A percentile compares a stretch with the other conserved stretches of the same genome.
Evolutionary conservation across 2,797 vertebrate genomes (phyloP).

Genomic region (Argentina silus): DNA sequence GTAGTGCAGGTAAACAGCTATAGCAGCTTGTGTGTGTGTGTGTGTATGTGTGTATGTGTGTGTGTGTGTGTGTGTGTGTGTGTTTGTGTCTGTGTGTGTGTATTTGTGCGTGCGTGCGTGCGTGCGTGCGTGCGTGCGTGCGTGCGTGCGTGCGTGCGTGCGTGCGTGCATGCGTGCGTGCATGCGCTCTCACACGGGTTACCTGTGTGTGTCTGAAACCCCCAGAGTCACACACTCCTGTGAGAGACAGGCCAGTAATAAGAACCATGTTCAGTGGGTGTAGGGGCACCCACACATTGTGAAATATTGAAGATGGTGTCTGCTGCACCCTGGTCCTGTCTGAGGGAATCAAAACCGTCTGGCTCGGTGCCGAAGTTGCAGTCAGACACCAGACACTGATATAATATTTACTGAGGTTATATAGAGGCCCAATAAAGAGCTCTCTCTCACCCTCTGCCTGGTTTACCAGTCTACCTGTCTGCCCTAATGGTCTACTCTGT

Average conservation of each 20-base stretch:
- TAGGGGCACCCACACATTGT: slow-evolving; percentile 50
- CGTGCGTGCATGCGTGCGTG: background rate
- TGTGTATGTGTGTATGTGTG: background rate
- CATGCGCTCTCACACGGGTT: no score
- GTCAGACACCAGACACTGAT: background rate
- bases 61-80: slow-evolving; percentile 4
- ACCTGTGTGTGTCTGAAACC: background rate
- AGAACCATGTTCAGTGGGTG: slow-evolving; percentile 42
- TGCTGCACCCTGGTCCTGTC: slow-evolving; percentile 50
- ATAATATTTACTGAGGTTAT: no score
- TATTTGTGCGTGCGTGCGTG: slow-evolving; percentile 4
- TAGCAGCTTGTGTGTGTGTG: slow-evolving; percentile 6
- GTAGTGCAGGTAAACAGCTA: slow-evolving; percentile 88
- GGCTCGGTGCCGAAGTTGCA: slow-evolving; percentile 13
- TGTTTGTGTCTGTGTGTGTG: slow-evolving; percentile 17
- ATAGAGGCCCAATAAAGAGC: background rate
- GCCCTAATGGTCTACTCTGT: background rate
- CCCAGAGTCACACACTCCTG: background rate
- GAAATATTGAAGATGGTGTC: slow-evolving; percentile 53
- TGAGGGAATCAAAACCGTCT: slow-evolving; percentile 51
- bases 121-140: background rate
- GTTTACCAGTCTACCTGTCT: background rate
- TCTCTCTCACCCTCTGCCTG: background rate
- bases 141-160: background rate
- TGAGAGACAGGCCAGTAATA: slow-evolving; percentile 26